A percentile compares a stretch with the other conserved stretches of the same genome.
These are phyloP conservation scores for Syngnathus rostellatus DNA, from an alignment of 2,797 vertebrate genomes.

Conservation along the genomic window DNA sequence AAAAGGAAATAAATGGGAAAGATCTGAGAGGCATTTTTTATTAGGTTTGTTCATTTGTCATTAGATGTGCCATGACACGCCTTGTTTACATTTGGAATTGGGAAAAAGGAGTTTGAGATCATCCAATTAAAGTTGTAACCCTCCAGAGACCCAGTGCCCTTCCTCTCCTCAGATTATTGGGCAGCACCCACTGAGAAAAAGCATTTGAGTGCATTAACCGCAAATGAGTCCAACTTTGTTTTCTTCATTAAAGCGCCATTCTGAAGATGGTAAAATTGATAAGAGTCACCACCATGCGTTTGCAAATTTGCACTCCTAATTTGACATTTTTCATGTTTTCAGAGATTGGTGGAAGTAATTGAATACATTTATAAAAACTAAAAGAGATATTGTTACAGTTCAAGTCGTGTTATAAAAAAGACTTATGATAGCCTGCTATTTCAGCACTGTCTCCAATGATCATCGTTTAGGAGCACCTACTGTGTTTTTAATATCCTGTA, in stretches of 20 bases:
- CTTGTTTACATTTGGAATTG: slow-evolving; percentile 69
- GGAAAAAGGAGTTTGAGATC: slow-evolving; percentile 65
- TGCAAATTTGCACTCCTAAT: slow-evolving; percentile 57
- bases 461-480: slow-evolving; percentile 69
- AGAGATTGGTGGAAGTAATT: slow-evolving; percentile 49
- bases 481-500: slow-evolving; percentile 72
- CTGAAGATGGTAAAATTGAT: slow-evolving; percentile 57
- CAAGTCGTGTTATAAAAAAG: slow-evolving; percentile 56
- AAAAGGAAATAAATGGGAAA: slow-evolving; percentile 25
- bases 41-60: slow-evolving; percentile 62
- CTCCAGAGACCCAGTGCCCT: slow-evolving; percentile 66
- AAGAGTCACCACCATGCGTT: slow-evolving; percentile 46
- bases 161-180: slow-evolving; percentile 66
- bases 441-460: slow-evolving; percentile 59
- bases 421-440: slow-evolving; percentile 56
- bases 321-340: slow-evolving; percentile 52
- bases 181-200: slow-evolving; percentile 69
- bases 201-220: slow-evolving; percentile 71
- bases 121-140: slow-evolving; percentile 70
- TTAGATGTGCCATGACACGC: slow-evolving; percentile 70
- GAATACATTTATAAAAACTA: slow-evolving; percentile 60
- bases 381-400: slow-evolving; percentile 60
- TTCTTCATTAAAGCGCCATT: slow-evolving; percentile 67
- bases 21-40: slow-evolving; percentile 44
- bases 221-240: slow-evolving; percentile 67